Evolutionary conservation across 2,113 vertebrate genomes (phyloP).

Genomic region (Desmodus rotundus): DNA sequence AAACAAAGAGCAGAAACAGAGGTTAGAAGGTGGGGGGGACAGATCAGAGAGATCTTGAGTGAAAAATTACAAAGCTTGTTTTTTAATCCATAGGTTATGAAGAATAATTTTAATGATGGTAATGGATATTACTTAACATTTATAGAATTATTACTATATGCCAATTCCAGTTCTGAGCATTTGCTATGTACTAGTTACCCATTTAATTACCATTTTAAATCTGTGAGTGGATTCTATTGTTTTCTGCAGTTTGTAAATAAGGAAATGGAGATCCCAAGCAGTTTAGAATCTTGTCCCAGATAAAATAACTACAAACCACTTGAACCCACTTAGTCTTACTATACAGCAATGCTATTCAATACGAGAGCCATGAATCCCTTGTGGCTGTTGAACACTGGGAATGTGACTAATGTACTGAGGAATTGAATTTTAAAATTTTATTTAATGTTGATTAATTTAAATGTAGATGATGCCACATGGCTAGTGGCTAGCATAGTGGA

Average conservation of each 20-base stretch:
- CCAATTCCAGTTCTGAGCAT: neutral
- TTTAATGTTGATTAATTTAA: neutral
- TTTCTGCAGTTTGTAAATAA: neutral
- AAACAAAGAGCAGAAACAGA: neutral
- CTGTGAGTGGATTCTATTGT: neutral
- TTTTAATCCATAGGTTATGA: neutral
- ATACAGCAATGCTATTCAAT: neutral
- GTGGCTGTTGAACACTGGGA: neutral
- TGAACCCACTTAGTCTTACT: neutral
- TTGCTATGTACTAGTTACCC: neutral
- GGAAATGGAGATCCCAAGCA: neutral
- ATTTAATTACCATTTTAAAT: neutral
- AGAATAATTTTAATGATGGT: neutral
- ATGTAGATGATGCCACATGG: neutral
- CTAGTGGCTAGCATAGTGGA: neutral
- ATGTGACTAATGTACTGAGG: neutral
- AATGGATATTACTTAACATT: neutral
- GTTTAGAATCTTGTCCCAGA: no score
- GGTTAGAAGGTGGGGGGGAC: neutral
- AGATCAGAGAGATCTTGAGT: neutral
- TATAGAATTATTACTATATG: neutral
- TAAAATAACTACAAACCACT: no score
- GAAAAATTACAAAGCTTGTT: neutral
- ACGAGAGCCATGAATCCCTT: neutral
- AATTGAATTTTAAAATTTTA: neutral